A percentile compares a stretch with the other conserved stretches of the same genome.
phyloP scores from a whole-genome alignment of 2,888 invertebrate genomes.

The Maniola hyperantus region DNA sequence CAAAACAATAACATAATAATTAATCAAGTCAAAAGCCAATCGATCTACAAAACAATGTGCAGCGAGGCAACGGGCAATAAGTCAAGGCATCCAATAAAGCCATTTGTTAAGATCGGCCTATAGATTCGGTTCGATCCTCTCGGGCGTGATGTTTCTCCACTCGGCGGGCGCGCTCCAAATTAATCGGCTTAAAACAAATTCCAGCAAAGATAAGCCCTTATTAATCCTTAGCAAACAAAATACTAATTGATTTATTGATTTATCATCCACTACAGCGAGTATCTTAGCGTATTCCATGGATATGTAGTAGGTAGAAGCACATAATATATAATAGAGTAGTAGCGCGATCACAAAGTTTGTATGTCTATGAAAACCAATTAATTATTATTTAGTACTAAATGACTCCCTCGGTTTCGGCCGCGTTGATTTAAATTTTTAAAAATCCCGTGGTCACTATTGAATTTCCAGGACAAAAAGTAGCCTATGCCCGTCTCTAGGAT shows the following conservation, averaged over 20 bases:
- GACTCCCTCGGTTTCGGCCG: too few species aligned
- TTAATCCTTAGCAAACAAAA: constrained; percentile 32
- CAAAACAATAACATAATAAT: constrained; percentile 18
- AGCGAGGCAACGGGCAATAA: constrained; percentile 62
- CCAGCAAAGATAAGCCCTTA: constrained; percentile 32
- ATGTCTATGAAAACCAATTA: too few species aligned
- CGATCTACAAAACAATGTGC: constrained; percentile 46
- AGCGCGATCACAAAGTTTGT: too few species aligned
- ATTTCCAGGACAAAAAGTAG: too few species aligned
- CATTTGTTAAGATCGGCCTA: constrained; percentile 67
- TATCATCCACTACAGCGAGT: constrained; percentile 11
- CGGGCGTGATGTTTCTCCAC: constrained; percentile 50
- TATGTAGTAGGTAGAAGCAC: too few species aligned
- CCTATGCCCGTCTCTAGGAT: too few species aligned
- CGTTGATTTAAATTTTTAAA: too few species aligned
- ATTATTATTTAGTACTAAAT: too few species aligned
- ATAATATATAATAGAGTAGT: too few species aligned
- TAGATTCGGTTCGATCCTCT: constrained; percentile 46
- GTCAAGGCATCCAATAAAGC: constrained; percentile 61
- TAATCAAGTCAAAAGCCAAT: constrained; percentile 25
- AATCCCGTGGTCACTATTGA: too few species aligned
- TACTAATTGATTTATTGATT: constrained; percentile 29
- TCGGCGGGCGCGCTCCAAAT: constrained; percentile 55
- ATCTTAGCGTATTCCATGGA: too few species aligned
- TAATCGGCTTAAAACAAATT: constrained; percentile 51